phyloP scores from a whole-genome alignment of 2,113 vertebrate genomes.

The Phyllopteryx taeniolatus region DNA sequence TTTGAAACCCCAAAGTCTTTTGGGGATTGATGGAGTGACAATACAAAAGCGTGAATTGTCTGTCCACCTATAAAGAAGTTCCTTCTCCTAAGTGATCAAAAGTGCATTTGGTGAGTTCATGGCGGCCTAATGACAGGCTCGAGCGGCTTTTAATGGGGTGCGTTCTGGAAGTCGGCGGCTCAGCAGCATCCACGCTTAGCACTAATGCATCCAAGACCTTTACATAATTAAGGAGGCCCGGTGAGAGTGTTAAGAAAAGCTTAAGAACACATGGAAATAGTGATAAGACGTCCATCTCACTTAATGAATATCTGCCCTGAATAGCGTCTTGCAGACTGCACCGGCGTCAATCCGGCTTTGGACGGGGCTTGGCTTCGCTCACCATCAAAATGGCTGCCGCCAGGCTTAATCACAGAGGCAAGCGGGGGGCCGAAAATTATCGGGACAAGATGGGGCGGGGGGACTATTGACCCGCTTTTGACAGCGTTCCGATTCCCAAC shows the following conservation, averaged over 20 bases:
- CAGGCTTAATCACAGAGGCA: constrained; percentile 36
- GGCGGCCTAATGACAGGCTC: constrained; percentile 10
- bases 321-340: constrained; percentile 43
- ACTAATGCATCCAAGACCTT: constrained; percentile 7
- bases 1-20: too few species aligned
- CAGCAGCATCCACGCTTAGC: not conserved
- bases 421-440: constrained; percentile 37
- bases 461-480: constrained; percentile 6
- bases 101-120: constrained; percentile 5
- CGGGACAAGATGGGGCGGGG: not conserved
- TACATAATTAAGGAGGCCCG: not conserved
- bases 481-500: constrained; percentile 27
- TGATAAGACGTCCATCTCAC: not conserved
- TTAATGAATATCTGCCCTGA: constrained; percentile 25
- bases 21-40: too few species aligned
- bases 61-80: not conserved
- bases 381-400: constrained; percentile 10
- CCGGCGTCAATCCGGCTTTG: constrained; percentile 50
- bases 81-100: constrained; percentile 1
- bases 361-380: not conserved
- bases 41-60: not conserved
- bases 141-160: constrained; percentile 13
- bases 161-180: constrained; percentile 31
- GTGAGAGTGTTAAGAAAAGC: constrained; percentile 17
- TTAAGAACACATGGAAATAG: not conserved